phyloP scores from a whole-genome alignment of 2,113 vertebrate species.

The Nerophis ophidion region DNA sequence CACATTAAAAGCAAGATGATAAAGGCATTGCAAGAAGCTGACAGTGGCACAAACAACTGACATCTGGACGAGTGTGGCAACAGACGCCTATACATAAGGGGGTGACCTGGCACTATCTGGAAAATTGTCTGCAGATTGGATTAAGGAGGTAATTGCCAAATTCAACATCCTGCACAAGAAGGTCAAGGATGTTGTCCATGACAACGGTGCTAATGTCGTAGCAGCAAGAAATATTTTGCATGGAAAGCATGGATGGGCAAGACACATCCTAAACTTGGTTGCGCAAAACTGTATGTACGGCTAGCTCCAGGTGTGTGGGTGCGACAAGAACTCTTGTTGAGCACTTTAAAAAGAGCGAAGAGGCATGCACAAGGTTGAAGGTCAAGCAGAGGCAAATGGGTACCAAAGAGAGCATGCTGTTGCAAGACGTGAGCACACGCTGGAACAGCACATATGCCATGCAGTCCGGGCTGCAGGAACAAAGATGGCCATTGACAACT shows the following conservation, averaged over 20 bases:
- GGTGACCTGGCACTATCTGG: too few species aligned
- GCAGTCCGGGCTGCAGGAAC: slow-evolving; percentile 13
- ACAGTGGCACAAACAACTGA: too few species aligned
- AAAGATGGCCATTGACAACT: slow-evolving; percentile 17
- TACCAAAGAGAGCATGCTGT: slow-evolving; percentile 8
- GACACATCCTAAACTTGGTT: slow-evolving; percentile 11
- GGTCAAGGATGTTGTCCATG: slow-evolving; percentile 5
- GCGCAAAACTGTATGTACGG: slow-evolving; percentile 14
- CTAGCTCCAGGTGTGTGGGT: slow-evolving; percentile 4
- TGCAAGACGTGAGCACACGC: neutral
- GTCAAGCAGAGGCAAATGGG: slow-evolving; percentile 23
- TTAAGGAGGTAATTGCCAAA: too few species aligned
- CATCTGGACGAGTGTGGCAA: too few species aligned
- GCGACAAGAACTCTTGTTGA: slow-evolving; percentile 19
- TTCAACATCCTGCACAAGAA: too few species aligned
- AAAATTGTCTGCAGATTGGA: too few species aligned
- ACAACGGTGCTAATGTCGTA: slow-evolving; percentile 15
- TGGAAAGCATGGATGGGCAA: slow-evolving; percentile 14
- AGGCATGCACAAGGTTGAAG: slow-evolving; percentile 22
- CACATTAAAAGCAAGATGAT: too few species aligned
- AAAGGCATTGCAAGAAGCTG: too few species aligned
- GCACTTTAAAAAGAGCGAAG: slow-evolving; percentile 44
- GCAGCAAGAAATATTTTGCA: neutral
- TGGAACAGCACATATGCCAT: slow-evolving; percentile 19
- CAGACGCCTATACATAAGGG: too few species aligned